Percentiles rank a stretch among this genome's conserved stretches.
These are phyloP conservation scores for Tanypteryx hageni DNA, from an alignment of 2,888 invertebrate species.

Conservation along the genomic window DNA sequence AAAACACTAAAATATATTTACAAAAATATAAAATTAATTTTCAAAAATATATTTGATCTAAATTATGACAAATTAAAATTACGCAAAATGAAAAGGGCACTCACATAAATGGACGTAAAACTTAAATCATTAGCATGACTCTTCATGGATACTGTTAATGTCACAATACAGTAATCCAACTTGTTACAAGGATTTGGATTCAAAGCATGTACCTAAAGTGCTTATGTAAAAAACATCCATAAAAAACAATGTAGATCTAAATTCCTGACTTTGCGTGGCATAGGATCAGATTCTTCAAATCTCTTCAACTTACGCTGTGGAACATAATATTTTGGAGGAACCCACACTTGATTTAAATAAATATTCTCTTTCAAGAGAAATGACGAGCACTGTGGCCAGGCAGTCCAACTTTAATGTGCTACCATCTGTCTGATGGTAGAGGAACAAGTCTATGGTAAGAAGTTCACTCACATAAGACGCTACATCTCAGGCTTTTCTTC, in stretches of 20 bases:
- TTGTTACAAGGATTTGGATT: not conserved
- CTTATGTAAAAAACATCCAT: not conserved
- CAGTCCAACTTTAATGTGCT: not conserved
- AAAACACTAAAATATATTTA: not conserved
- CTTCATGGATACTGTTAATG: too few relatives aligned
- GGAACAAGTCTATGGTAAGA: not conserved
- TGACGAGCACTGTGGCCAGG: constrained; percentile 7
- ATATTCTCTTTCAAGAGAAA: not conserved
- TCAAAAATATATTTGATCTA: not conserved
- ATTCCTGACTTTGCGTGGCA: not conserved
- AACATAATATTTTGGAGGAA: constrained; percentile 9
- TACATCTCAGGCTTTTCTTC: not conserved
- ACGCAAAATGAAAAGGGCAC: not conserved
- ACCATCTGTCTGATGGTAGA: not conserved
- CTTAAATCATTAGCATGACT: not conserved
- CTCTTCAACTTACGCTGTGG: not conserved
- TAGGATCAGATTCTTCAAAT: not conserved
- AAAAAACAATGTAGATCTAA: not conserved
- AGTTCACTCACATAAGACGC: not conserved
- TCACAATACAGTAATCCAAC: not conserved
- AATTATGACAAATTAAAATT: not conserved
- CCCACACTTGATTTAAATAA: not conserved
- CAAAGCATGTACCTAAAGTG: constrained; percentile 1
- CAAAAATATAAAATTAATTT: constrained; percentile 5
- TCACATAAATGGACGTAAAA: not conserved